Conservation (phyloP, 2,113 vertebrate genomes). For the Serinus canaria region DNA sequence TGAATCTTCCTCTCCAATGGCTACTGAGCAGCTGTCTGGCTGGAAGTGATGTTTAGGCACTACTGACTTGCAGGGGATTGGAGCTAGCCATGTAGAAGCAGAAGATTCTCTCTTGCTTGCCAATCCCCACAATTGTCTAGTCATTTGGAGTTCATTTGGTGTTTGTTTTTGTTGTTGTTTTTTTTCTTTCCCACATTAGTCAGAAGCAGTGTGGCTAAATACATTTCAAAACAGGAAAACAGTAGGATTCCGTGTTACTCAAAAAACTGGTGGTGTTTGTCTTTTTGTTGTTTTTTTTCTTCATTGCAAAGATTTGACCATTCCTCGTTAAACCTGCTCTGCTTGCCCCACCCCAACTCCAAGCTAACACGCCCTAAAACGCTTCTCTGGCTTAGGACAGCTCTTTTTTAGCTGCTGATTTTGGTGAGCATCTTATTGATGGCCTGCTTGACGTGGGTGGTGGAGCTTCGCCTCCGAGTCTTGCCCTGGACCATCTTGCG, state of each 20-base stretch:
- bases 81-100: neutral
- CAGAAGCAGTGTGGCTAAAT: constrained; percentile 34
- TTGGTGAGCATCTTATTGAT: constrained; percentile 99
- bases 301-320: neutral
- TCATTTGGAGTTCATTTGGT: neutral
- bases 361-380: neutral
- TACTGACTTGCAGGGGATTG: constrained; percentile 19
- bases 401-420: constrained; percentile 90
- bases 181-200: neutral
- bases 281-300: neutral
- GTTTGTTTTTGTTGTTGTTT: neutral
- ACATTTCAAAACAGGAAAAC: neutral
- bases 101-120: neutral
- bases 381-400: neutral
- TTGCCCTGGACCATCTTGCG: constrained; percentile 93
- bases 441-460: constrained; percentile 97
- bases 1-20: neutral
- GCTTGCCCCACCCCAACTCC: neutral
- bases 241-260: neutral
- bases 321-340: neutral
- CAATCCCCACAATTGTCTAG: neutral
- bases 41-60: constrained; percentile 37
- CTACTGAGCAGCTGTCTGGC: neutral
- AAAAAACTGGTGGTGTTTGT: neutral
- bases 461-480: constrained; percentile 91